Percentiles rank a stretch among this genome's conserved stretches.
Conservation (phyloP, 2,888 invertebrate genomes). For the Noctuana brunneofusca region DNA sequence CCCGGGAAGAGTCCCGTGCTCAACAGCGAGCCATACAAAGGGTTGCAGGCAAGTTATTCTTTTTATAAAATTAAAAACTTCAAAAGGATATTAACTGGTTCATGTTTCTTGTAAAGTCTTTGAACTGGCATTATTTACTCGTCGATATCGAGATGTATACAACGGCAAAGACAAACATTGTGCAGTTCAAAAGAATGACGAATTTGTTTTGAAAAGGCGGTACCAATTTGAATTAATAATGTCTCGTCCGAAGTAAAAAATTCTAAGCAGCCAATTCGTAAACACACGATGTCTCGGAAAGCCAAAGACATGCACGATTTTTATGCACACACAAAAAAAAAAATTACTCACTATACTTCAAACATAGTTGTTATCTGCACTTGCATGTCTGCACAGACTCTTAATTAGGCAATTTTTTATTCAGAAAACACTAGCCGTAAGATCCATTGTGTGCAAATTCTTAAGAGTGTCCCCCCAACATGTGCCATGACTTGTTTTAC, state of each 20-base stretch:
- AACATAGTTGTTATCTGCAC: slow-evolving; percentile 31
- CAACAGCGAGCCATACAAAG: too few species aligned
- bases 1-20: too few species aligned
- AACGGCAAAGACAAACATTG: too few species aligned
- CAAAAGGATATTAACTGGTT: too few species aligned
- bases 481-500: slow-evolving; percentile 7
- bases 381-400: slow-evolving; percentile 30
- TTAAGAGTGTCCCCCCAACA: slow-evolving; percentile 14
- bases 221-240: not conserved
- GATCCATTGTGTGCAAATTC: slow-evolving; percentile 32
- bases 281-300: slow-evolving; percentile 5
- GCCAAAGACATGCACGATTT: slow-evolving; percentile 19
- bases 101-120: too few species aligned
- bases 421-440: slow-evolving; percentile 22
- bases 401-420: slow-evolving; percentile 33
- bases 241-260: slow-evolving; percentile 3
- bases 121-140: too few species aligned
- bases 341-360: slow-evolving; percentile 26
- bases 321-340: slow-evolving; percentile 22
- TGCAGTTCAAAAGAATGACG: not conserved
- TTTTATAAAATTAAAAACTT: too few species aligned
- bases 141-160: too few species aligned
- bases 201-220: not conserved
- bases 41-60: too few species aligned
- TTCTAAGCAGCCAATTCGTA: slow-evolving; percentile 13